A percentile compares a stretch with the other conserved stretches of the same genome.
Evolutionary conservation across 1,140 invertebrate species (phyloP).

Genomic region (Lethrus apterus): DNA sequence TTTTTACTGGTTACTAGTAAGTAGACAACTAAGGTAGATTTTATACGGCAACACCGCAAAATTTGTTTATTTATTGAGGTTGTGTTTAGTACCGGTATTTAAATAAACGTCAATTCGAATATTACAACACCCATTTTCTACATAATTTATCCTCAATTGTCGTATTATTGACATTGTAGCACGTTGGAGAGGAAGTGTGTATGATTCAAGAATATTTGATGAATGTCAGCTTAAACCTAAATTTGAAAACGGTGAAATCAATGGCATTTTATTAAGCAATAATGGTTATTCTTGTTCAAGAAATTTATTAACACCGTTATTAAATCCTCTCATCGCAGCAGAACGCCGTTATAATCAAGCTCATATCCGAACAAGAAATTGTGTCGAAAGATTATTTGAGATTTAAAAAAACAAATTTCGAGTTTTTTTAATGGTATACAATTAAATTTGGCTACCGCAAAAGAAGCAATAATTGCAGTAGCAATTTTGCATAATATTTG

Average conservation of each 20-base stretch:
- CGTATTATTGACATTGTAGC: no score
- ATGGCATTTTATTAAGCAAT: conserved; percentile 3
- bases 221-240: neutral
- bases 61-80: no score
- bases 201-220: no score
- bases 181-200: no score
- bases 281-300: conserved; percentile 2
- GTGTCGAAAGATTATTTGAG: conserved; percentile 5
- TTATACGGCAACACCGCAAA: no score
- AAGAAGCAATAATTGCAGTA: neutral
- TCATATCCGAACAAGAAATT: conserved; percentile 37
- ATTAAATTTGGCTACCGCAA: conserved; percentile 1
- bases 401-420: conserved; percentile 7
- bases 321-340: conserved; percentile 22
- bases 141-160: no score
- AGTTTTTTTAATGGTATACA: conserved; percentile 9
- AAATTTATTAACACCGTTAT: conserved; percentile 29
- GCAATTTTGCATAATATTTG: conserved; percentile 1
- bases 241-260: conserved; percentile 5
- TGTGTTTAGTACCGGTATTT: no score
- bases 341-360: conserved; percentile 33
- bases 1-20: no score
- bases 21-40: no score
- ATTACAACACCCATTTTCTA: no score
- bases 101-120: no score